Evolutionary conservation across 1,140 invertebrate species (phyloP).

Genomic region (Aphelenchoides besseyi): DNA sequence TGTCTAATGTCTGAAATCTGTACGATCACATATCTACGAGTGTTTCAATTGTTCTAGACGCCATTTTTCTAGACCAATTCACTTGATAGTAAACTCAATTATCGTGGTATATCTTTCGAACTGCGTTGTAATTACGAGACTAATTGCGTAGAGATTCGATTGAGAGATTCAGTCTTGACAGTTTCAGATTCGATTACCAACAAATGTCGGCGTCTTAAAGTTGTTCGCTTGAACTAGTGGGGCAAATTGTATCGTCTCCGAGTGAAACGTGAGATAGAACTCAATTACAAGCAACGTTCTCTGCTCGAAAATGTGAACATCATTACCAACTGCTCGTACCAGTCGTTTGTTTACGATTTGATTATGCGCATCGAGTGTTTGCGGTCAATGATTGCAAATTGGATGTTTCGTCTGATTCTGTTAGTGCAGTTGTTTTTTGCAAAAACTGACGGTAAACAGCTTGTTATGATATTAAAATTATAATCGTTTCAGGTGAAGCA

Average conservation of each 20-base stretch:
- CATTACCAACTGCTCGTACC: not conserved
- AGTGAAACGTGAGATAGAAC: no score
- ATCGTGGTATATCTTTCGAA: no score
- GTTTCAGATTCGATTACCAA: not conserved
- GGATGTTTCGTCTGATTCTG: not conserved
- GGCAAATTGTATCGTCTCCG: not conserved
- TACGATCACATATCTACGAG: no score
- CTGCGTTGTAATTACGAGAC: not conserved
- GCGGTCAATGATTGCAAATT: not conserved
- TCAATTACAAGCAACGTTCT: not conserved
- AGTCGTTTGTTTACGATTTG: not conserved
- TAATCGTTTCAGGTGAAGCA: not conserved
- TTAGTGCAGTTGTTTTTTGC: conserved; percentile 4
- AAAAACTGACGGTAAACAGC: not conserved
- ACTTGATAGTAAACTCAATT: no score
- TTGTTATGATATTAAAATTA: not conserved
- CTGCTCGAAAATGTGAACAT: not conserved
- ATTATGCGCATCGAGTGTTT: not conserved
- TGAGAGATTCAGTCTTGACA: not conserved
- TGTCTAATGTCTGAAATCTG: no score
- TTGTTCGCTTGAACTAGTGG: no score
- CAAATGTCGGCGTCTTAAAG: not conserved
- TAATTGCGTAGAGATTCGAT: not conserved
- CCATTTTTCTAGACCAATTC: no score
- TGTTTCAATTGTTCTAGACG: no score